Evolutionary conservation across 2,888 invertebrate genomes (phyloP).

Genomic region (Heliconius ismenius): DNA sequence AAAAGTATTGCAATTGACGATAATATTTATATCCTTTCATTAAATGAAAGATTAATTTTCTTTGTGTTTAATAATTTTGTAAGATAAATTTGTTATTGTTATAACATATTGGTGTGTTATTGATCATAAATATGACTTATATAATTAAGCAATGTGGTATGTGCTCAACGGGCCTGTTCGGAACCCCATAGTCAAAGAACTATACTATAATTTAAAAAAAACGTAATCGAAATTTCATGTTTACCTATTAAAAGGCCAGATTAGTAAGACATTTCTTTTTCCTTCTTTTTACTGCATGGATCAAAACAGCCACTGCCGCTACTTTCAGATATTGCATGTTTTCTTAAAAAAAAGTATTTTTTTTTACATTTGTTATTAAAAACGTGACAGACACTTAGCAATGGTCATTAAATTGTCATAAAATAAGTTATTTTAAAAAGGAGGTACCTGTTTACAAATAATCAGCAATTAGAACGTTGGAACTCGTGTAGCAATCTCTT

Average conservation of each 20-base stretch:
- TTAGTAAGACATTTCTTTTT: neutral
- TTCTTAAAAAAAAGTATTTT: neutral
- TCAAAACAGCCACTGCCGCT: neutral
- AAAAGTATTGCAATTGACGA: neutral
- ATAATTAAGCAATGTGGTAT: too few relatives aligned
- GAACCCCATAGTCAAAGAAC: too few relatives aligned
- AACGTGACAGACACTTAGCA: too few relatives aligned
- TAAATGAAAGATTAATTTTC: neutral
- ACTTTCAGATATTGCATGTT: neutral
- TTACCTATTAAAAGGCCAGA: neutral
- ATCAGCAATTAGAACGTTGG: conserved; percentile 35
- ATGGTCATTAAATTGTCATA: conserved; percentile 32
- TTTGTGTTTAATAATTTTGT: neutral
- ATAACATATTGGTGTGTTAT: neutral
- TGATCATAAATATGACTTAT: too few relatives aligned
- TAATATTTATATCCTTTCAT: neutral
- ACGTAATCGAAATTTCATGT: neutral
- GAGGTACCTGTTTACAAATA: conserved; percentile 35
- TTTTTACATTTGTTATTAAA: neutral
- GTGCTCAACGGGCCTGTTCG: too few relatives aligned
- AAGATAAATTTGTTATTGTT: neutral
- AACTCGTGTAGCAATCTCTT: conserved; percentile 41
- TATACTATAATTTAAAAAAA: too few relatives aligned
- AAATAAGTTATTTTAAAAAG: conserved; percentile 26
- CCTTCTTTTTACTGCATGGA: too few relatives aligned